A percentile compares a stretch with the other conserved stretches of the same genome.
Conservation (phyloP, 1,140 invertebrate species). For the Thaumetopoea pityocampa region DNA sequence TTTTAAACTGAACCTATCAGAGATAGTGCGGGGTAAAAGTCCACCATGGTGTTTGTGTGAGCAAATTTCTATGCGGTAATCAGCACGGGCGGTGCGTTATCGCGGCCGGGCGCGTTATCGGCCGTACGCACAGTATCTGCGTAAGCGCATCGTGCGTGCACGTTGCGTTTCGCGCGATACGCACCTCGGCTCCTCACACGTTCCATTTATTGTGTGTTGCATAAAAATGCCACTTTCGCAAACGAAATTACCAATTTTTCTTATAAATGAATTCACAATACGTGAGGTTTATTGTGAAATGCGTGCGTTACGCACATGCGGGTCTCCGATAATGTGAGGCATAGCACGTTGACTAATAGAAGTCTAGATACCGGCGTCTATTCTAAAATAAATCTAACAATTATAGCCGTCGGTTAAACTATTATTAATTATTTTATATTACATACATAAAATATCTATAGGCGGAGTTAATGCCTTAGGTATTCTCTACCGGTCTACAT, state of each 20-base stretch:
- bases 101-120: slow-evolving; percentile 47
- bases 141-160: slow-evolving; percentile 61
- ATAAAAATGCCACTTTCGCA: slow-evolving; percentile 63
- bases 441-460: too few relatives aligned
- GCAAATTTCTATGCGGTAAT: slow-evolving; percentile 43
- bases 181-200: slow-evolving; percentile 42
- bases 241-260: slow-evolving; percentile 49
- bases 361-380: slow-evolving; percentile 14
- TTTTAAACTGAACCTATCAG: slow-evolving; percentile 2
- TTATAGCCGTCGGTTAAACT: background rate
- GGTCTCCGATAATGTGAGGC: slow-evolving; percentile 43
- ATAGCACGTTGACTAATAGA: slow-evolving; percentile 23
- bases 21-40: slow-evolving; percentile 21
- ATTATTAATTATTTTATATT: too few relatives aligned
- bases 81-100: slow-evolving; percentile 46
- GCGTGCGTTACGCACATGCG: slow-evolving; percentile 62
- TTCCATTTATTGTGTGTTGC: slow-evolving; percentile 41
- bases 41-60: slow-evolving; percentile 25
- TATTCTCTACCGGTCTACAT: too few relatives aligned
- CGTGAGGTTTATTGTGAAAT: slow-evolving; percentile 63
- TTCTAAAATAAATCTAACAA: slow-evolving; percentile 1
- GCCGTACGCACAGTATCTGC: slow-evolving; percentile 61
- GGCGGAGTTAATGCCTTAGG: too few relatives aligned
- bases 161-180: slow-evolving; percentile 63
- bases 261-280: slow-evolving; percentile 51